These are phyloP conservation scores for Acanthopagrus latus DNA, from an alignment of 2,797 vertebrate species.

Conservation along the genomic window DNA sequence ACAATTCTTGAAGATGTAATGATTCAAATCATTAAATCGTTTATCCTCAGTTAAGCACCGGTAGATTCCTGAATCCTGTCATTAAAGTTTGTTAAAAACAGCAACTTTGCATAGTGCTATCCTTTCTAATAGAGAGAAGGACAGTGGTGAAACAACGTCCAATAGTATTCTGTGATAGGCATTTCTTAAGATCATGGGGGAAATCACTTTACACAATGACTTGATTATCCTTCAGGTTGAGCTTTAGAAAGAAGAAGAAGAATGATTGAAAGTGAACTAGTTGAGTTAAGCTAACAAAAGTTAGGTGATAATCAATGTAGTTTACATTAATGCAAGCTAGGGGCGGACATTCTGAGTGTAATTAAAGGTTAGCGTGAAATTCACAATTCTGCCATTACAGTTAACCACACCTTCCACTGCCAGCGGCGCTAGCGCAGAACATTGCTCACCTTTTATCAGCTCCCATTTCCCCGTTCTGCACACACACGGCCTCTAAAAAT, in stretches of 20 bases:
- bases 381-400: not conserved
- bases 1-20: not conserved
- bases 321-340: not conserved
- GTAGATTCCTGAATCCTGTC: not conserved
- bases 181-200: not conserved
- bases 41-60: not conserved
- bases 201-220: too few species aligned
- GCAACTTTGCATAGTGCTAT: too few species aligned
- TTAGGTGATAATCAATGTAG: too few species aligned
- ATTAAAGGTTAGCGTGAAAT: not conserved
- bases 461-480: conserved; percentile 79
- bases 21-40: not conserved
- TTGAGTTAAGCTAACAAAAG: too few species aligned
- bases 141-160: too few species aligned
- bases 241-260: too few species aligned
- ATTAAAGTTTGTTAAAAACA: not conserved
- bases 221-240: too few species aligned
- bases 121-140: rapidly evolving
- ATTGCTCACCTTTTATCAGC: conserved; percentile 86
- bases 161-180: rapidly evolving
- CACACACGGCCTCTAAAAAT: conserved; percentile 26
- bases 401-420: conserved; percentile 21
- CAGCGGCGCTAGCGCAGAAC: not conserved
- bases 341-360: rapidly evolving
- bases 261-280: not conserved